These are phyloP conservation scores for Melangyna quadrimaculata DNA, from an alignment of 2,888 invertebrate species.

Conservation along the genomic window DNA sequence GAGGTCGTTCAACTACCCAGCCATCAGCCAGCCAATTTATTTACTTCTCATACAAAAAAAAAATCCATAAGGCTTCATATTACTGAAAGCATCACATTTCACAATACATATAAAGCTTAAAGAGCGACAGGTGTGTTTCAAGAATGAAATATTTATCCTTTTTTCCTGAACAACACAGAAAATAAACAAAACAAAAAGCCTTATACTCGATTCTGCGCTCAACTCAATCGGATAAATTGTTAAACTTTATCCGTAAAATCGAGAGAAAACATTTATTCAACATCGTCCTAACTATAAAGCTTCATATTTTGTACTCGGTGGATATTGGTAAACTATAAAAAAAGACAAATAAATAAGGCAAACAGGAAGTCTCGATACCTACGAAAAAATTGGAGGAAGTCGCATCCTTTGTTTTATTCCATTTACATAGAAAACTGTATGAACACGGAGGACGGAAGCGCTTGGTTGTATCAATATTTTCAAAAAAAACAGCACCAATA, in stretches of 20 bases:
- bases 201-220: constrained; percentile 35
- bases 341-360: background rate
- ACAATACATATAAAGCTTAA: background rate
- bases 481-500: constrained; percentile 28
- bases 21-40: background rate
- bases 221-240: constrained; percentile 31
- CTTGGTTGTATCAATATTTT: constrained; percentile 40
- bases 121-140: constrained; percentile 43
- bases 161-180: background rate
- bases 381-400: background rate
- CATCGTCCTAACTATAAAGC: background rate
- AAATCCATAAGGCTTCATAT: background rate
- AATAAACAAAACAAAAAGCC: background rate
- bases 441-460: background rate
- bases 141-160: constrained; percentile 12
- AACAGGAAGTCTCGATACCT: background rate
- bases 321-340: background rate
- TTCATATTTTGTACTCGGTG: background rate
- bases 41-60: background rate
- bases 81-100: background rate
- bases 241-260: constrained; percentile 48
- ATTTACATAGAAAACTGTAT: constrained; percentile 29
- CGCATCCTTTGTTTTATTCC: constrained; percentile 30
- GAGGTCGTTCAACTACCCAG: constrained; percentile 16
- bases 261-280: background rate